Percentiles rank a stretch among this genome's conserved stretches.
Conservation (phyloP, 2,113 vertebrate genomes). For the Hemichromis elongatus region DNA sequence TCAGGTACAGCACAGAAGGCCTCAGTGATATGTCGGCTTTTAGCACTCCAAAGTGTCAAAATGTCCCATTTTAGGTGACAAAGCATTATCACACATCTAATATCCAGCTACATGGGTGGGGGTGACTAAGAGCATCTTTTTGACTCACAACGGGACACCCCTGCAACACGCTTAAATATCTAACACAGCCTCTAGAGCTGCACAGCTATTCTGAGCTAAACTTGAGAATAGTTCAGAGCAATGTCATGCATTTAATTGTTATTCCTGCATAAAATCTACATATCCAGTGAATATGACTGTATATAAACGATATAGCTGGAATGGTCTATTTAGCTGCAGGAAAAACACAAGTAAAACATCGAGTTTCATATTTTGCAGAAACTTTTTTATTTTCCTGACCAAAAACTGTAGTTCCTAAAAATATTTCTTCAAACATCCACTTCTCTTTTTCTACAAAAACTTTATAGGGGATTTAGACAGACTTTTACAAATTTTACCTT, state of each 20-base stretch:
- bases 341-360: not conserved
- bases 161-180: conserved; percentile 11
- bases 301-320: not conserved
- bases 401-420: not conserved
- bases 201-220: not conserved
- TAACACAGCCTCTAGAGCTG: not conserved
- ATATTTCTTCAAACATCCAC: not conserved
- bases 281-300: not conserved
- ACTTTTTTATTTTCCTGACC: not conserved
- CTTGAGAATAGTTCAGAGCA: not conserved
- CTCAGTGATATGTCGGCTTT: conserved; percentile 49
- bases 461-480: not conserved
- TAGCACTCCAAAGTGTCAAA: conserved; percentile 67
- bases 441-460: not conserved
- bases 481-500: not conserved
- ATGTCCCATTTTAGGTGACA: conserved; percentile 59
- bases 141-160: not conserved
- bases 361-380: not conserved
- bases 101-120: conserved; percentile 28
- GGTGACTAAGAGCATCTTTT: conserved; percentile 21
- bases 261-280: not conserved
- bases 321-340: not conserved
- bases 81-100: conserved; percentile 57
- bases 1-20: conserved; percentile 16
- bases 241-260: not conserved